phyloP scores from a whole-genome alignment of 2,888 invertebrate genomes.

The Yponomeuta sedellus region DNA sequence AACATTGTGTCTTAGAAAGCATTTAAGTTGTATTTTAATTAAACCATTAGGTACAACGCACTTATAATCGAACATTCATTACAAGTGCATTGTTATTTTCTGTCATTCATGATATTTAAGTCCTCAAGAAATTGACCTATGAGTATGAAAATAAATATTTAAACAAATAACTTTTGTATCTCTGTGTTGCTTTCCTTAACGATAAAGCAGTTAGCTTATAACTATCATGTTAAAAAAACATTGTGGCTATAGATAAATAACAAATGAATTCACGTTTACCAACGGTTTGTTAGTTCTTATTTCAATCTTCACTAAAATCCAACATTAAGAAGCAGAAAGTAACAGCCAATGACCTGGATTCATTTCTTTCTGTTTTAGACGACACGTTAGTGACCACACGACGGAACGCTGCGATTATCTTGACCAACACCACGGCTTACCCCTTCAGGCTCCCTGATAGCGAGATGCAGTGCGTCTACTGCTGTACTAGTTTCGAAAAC shows the following conservation, averaged over 20 bases:
- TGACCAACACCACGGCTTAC: constrained; percentile 37
- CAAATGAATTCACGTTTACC: too few species aligned
- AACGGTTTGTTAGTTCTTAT: background rate
- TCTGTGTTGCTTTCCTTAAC: too few species aligned
- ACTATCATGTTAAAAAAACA: too few species aligned
- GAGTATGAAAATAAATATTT: background rate
- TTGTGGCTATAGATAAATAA: too few species aligned
- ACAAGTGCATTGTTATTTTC: background rate
- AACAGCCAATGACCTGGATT: constrained; percentile 26
- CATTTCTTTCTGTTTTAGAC: constrained; percentile 45
- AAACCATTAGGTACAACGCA: too few species aligned
- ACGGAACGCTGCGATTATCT: constrained; percentile 35
- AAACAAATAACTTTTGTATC: background rate
- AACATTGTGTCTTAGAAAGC: background rate
- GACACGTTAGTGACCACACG: constrained; percentile 24
- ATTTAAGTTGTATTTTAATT: background rate
- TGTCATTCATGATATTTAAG: background rate
- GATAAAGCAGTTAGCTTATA: too few species aligned
- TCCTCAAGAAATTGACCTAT: background rate
- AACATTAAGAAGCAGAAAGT: background rate
- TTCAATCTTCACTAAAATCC: background rate
- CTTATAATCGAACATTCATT: background rate
- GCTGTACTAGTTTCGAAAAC: constrained; percentile 31
- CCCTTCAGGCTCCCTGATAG: constrained; percentile 38
- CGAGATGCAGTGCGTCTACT: constrained; percentile 35